Base-by-base conservation (phyloP, 2,113 vertebrate genomes). In the Chaetodon trifascialis region DNA sequence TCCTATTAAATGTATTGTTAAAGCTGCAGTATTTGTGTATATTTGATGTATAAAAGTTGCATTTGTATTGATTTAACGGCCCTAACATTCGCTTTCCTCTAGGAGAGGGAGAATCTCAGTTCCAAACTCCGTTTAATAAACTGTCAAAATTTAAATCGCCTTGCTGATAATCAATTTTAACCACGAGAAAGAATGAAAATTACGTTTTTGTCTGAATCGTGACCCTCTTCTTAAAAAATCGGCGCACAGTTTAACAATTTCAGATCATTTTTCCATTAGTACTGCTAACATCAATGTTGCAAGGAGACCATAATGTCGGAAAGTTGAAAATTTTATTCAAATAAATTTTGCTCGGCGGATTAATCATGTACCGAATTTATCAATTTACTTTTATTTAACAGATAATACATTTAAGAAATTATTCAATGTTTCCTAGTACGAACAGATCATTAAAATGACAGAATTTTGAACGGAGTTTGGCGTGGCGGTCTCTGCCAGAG, bases 141-240 rank as follows among this genome's bases (percentile, higher is more conserved):
- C 10, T 17, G 9, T 4, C 7, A 44, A 75, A 71, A 21, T 40
- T n/a, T 0, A 7, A 46, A 14, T 44, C n/a, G 0, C 19, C 1
- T 30, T 5, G 0, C 7, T 34, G 2, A 21, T 15, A 15, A 38
- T 52, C 3, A 17, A 15, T 17, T 30, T 1, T 10, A 36, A 7
- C n/a, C 2, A 17, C 0, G 1, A 0, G 0, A 0, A 1, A 3
- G 4, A 38, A 23, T 76, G 11, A 6, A 60, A 16, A 1, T 30
- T 6, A 38, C 9, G 0, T 2, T n/a, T 10, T 36, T 10, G 3
- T 59, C 11, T 21, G 1, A 52, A 12, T 3, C 1, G 52, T 0
- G 44, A 5, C 2, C 5, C 0, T 21, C 0, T 51, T 44, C 7
- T 36, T 19, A 3, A 23, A 7, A 54, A 65, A 66, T 75, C 58